phyloP scores from a whole-genome alignment of 1,140 invertebrate species.

The Leptoteleia sp. region DNA sequence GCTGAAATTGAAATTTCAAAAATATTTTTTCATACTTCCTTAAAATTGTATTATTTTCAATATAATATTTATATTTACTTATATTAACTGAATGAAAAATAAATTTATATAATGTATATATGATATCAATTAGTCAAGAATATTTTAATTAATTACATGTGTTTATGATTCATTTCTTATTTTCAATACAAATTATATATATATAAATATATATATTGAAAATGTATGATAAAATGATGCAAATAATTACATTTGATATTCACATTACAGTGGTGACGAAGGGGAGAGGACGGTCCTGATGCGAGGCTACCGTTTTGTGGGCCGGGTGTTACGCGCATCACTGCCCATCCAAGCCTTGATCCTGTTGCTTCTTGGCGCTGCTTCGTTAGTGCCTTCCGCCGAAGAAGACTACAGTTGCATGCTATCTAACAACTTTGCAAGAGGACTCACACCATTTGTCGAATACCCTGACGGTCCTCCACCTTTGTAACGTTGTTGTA shows the following conservation, averaged over 20 bases:
- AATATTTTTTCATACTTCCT: too few species aligned
- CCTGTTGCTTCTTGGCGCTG: conserved; percentile 92
- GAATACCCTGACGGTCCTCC: conserved; percentile 94
- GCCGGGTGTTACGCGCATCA: conserved; percentile 92
- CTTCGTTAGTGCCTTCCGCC: conserved; percentile 91
- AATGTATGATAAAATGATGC: background rate
- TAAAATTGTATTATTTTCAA: too few species aligned
- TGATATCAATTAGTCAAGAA: too few species aligned
- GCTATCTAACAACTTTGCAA: conserved; percentile 89
- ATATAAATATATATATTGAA: background rate
- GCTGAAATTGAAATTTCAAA: too few species aligned
- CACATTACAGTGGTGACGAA: conserved; percentile 81
- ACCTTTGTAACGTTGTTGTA: conserved; percentile 84
- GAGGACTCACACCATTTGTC: conserved; percentile 91
- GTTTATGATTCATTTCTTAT: background rate
- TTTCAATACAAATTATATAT: too few species aligned
- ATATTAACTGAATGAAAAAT: too few species aligned
- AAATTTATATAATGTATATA: too few species aligned
- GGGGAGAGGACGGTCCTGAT: conserved; percentile 83
- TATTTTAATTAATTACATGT: conserved; percentile 1
- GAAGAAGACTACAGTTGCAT: conserved; percentile 93
- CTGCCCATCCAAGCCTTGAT: conserved; percentile 95
- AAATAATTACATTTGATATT: conserved; percentile 3
- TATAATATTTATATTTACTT: too few species aligned
- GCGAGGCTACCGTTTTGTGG: conserved; percentile 90